Evolutionary conservation across 2,113 vertebrate species (phyloP), one percentile per base, ranked within the genome.

Genomic region (Hydropotes inermis): DNA sequence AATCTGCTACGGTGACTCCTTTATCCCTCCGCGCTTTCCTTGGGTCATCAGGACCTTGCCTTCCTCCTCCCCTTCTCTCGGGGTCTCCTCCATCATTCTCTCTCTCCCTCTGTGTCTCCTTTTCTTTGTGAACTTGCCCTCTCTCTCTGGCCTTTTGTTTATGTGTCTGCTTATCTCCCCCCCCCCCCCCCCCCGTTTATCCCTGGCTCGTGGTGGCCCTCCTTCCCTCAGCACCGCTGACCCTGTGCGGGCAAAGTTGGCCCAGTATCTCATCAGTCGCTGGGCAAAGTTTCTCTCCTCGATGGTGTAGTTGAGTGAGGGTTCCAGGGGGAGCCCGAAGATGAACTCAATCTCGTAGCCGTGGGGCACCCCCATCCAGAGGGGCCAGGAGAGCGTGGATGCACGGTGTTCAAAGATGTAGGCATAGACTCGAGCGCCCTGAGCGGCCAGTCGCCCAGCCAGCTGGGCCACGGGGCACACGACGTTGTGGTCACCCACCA

Each of bases 321-420:
- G 99, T 28, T 99, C 99, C 93, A 99, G 98, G 1, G 99, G 99
- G 61, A 99, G 98, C 78, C 99, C 99, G 30, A 99, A 99, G 91
- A 99, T 99, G 97, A 99, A 99, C 98, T 99, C 99, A 5, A 99
- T 99, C 98, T 99, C 99, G 47, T 99, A 99, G 93, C 99, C 99
- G 2, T 99, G 99, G 30, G 99, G 99, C 30, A 99, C 99, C 4
- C 99, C 99, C 99, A 99, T 99, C 99, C 99, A 99, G 64, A 99
- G 99, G 0, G 99, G 99, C 99, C 99, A 99, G 54, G 98, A 98
- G 88, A 99, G 90, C 57, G 99, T 99, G 87, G 99, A 99, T 0
- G 99, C 99, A 7, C 99, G 99, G 93, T 99, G 99, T 86, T 99
- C 99, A 39, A 99, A 99, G 88, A 99, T 91, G 96, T 99, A 99